Conservation (phyloP, 2,888 invertebrate genomes). For the Ypsolopha sequella region DNA sequence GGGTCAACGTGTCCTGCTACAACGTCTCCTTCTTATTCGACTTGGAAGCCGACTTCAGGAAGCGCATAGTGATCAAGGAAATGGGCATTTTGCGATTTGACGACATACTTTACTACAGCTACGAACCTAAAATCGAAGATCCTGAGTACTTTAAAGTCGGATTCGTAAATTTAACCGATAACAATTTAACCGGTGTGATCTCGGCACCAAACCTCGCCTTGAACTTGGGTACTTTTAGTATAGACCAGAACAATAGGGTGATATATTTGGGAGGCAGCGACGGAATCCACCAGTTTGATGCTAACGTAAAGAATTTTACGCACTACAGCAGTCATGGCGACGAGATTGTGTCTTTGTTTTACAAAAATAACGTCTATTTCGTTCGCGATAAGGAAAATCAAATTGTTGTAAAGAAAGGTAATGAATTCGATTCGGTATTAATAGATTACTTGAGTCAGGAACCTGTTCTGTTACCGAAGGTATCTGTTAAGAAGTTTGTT, state of each 20-base stretch:
- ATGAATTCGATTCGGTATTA: constrained; percentile 29
- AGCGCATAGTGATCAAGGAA: constrained; percentile 38
- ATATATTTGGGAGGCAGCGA: constrained; percentile 50
- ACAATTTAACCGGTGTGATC: constrained; percentile 23
- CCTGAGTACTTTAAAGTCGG: constrained; percentile 47
- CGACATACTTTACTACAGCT: constrained; percentile 43
- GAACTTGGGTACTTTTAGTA: constrained; percentile 50
- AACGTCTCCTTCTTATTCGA: constrained; percentile 36
- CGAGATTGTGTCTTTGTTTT: constrained; percentile 34
- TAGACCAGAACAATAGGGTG: constrained; percentile 40
- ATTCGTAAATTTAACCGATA: constrained; percentile 36
- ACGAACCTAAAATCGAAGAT: constrained; percentile 44
- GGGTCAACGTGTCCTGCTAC: constrained; percentile 35
- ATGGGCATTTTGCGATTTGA: constrained; percentile 33
- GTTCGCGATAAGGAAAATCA: constrained; percentile 23
- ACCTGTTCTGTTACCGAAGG: constrained; percentile 10
- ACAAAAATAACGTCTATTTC: constrained; percentile 43
- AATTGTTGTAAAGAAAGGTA: constrained; percentile 20
- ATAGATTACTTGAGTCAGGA: constrained; percentile 12
- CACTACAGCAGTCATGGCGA: constrained; percentile 47
- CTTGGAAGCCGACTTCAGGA: constrained; percentile 41
- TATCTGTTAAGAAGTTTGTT: constrained; percentile 38
- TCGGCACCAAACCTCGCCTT: constrained; percentile 20
- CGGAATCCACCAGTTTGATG: constrained; percentile 39
- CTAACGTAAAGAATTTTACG: constrained; percentile 21